Evolutionary conservation across 2,797 vertebrate species (phyloP).

Genomic region (Macropus fuliginosus): DNA sequence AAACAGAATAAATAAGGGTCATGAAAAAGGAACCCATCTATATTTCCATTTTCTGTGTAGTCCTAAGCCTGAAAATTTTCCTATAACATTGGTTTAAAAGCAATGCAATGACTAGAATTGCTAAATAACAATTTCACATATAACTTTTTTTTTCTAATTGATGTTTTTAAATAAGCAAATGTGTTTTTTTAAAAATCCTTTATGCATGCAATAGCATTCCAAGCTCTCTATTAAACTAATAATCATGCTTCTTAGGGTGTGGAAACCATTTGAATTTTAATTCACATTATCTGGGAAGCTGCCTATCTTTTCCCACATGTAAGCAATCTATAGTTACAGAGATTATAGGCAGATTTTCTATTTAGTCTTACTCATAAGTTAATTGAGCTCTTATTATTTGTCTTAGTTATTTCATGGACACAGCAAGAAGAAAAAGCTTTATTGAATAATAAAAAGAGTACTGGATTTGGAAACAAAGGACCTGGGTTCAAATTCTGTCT

Average conservation of each 20-base stretch:
- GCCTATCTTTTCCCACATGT: not conserved
- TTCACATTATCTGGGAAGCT: constrained; percentile 16
- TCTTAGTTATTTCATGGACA: not conserved
- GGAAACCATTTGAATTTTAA: constrained; percentile 49
- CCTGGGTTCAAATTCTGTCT: not conserved
- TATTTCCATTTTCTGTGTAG: constrained; percentile 33
- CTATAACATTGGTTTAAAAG: constrained; percentile 40
- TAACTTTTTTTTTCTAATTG: constrained; percentile 32
- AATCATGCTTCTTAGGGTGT: not conserved
- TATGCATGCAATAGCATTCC: fast-evolving
- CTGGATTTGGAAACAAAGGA: not conserved
- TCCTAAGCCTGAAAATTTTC: constrained; percentile 35
- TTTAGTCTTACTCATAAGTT: constrained; percentile 24
- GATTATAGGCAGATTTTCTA: constrained; percentile 17
- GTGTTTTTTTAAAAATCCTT: not conserved
- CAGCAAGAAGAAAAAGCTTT: constrained; percentile 20
- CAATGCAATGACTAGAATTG: constrained; percentile 53
- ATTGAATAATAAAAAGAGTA: not conserved
- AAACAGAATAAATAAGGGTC: constrained; percentile 57
- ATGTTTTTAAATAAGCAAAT: constrained; percentile 51
- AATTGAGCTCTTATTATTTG: constrained; percentile 25
- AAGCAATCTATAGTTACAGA: constrained; percentile 24
- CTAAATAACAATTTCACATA: constrained; percentile 23
- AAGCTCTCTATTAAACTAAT: not conserved
- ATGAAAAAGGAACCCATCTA: not conserved